Conservation (phyloP, 2,888 invertebrate genomes). For the Julus scanicus region DNA sequence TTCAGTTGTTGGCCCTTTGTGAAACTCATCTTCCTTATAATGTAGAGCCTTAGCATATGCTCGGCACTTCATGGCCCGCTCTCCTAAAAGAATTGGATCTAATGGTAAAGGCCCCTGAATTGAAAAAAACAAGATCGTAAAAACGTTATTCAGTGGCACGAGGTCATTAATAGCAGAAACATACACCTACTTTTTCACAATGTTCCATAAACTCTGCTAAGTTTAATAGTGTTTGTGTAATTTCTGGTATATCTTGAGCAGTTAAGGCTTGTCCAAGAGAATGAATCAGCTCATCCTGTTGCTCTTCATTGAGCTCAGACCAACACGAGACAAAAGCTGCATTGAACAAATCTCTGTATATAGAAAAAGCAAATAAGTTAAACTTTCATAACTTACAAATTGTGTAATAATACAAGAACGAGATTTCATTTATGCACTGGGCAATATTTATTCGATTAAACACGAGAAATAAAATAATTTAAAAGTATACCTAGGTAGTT, state of each 20-base stretch:
- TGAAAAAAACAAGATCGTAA: constrained; percentile 51
- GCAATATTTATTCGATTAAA: too few relatives aligned
- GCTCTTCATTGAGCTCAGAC: constrained; percentile 87
- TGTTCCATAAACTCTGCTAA: constrained; percentile 99
- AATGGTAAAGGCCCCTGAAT: constrained; percentile 86
- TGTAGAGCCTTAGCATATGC: constrained; percentile 85
- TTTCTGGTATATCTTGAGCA: constrained; percentile 93
- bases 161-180: not conserved
- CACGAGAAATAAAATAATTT: not conserved
- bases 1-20: constrained; percentile 81
- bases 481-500: constrained; percentile 75
- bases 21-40: constrained; percentile 94
- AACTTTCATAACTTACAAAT: too few relatives aligned
- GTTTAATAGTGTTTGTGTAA: constrained; percentile 95
- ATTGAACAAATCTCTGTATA: constrained; percentile 85
- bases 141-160: not conserved
- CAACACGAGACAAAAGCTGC: constrained; percentile 99
- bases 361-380: not conserved
- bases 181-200: constrained; percentile 76
- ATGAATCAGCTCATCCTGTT: constrained; percentile 85
- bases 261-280: constrained; percentile 89
- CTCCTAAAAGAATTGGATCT: constrained; percentile 86
- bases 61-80: constrained; percentile 93
- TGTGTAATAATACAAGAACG: too few relatives aligned
- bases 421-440: too few relatives aligned